These are phyloP conservation scores for Archips crataeganus DNA, from an alignment of 2,888 invertebrate genomes.

Conservation along the genomic window DNA sequence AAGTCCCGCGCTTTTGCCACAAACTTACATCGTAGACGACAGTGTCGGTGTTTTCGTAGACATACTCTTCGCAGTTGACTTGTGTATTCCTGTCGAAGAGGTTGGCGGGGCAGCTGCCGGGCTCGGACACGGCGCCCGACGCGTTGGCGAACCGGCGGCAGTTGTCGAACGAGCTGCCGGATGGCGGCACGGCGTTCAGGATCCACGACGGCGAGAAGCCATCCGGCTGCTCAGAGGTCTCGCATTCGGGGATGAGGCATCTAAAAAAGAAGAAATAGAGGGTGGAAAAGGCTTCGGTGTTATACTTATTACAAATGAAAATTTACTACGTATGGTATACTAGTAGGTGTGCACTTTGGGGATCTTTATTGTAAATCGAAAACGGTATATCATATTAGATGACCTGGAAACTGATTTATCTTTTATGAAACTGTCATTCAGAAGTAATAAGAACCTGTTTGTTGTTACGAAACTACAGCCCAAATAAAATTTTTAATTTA, in stretches of 20 bases:
- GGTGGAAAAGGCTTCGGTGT: no score
- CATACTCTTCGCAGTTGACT: constrained; percentile 58
- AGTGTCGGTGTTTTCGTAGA: constrained; percentile 65
- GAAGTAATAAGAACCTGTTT: no score
- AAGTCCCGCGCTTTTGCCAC: no score
- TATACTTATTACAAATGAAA: no score
- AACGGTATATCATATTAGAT: no score
- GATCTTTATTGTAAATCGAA: no score
- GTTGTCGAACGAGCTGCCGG: constrained; percentile 51
- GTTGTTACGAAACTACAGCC: no score
- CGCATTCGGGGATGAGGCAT: constrained; percentile 45
- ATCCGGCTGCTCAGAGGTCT: constrained; percentile 46
- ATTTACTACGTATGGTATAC: no score
- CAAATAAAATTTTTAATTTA: no score
- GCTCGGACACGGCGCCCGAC: background rate
- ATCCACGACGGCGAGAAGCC: constrained; percentile 63
- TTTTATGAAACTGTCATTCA: no score
- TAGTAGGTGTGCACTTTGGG: no score
- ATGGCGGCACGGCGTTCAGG: constrained; percentile 59
- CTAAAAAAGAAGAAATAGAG: constrained; percentile 16
- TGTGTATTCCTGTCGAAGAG: constrained; percentile 58
- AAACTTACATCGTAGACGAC: constrained; percentile 74
- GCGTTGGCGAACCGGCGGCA: constrained; percentile 60
- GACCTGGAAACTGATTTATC: no score
- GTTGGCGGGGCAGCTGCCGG: constrained; percentile 57